Evolutionary conservation across 2,113 vertebrate species (phyloP).

Genomic region (Haliaeetus leucogaster): DNA sequence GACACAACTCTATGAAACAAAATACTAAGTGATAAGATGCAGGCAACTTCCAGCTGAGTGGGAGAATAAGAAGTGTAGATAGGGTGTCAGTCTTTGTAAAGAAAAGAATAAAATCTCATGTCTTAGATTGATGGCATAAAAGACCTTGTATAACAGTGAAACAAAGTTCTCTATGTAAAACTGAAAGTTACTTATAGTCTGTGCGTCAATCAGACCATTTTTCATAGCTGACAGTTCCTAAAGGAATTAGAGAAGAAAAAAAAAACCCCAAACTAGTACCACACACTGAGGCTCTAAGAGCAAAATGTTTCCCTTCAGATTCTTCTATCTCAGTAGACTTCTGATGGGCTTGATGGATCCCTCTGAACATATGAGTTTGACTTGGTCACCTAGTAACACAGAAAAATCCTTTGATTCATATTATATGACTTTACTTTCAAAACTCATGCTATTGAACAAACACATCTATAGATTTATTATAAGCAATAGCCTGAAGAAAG

Average conservation of each 20-base stretch:
- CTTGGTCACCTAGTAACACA: neutral
- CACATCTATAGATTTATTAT: neutral
- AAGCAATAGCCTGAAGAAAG: neutral
- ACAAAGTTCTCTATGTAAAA: conserved; percentile 35
- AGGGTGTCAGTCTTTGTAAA: neutral
- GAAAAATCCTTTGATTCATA: neutral
- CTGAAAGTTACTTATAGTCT: conserved; percentile 13
- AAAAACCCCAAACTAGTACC: neutral
- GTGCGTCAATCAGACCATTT: conserved; percentile 25
- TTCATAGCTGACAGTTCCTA: conserved; percentile 20
- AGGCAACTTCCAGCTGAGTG: neutral
- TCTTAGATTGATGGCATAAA: conserved; percentile 13
- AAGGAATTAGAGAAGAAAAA: neutral
- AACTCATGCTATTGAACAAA: neutral
- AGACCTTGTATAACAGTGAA: conserved; percentile 25
- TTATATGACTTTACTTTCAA: neutral
- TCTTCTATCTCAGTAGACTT: neutral
- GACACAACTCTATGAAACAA: neutral
- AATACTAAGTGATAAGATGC: neutral
- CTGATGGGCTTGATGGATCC: neutral
- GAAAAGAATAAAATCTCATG: conserved; percentile 1
- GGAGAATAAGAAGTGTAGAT: neutral
- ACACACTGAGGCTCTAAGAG: neutral
- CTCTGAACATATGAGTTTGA: neutral
- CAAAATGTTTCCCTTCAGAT: neutral